Conservation (phyloP, 2,888 invertebrate genomes). For the Pogonocherus hispidulus region DNA sequence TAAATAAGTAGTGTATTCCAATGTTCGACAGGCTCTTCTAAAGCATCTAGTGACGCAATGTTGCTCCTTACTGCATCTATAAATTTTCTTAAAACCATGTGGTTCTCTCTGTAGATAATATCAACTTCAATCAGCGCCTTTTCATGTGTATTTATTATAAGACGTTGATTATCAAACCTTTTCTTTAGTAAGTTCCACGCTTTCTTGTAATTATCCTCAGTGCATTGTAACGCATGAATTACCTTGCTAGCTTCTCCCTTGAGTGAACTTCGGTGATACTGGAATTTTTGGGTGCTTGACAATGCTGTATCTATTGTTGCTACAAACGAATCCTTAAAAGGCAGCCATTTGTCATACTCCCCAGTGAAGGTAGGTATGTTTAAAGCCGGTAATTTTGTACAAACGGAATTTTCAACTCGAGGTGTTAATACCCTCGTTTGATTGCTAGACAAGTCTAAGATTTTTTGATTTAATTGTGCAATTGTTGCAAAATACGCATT, state of each 20-base stretch:
- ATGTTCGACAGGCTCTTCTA: background rate
- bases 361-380: too few relatives aligned
- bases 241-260: background rate
- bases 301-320: background rate
- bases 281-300: background rate
- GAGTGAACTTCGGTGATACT: background rate
- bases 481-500: background rate
- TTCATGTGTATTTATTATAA: background rate
- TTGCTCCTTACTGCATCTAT: too few relatives aligned
- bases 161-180: background rate
- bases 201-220: background rate
- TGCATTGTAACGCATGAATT: background rate
- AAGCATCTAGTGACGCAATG: background rate
- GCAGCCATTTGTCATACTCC: background rate
- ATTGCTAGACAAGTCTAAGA: background rate
- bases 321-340: background rate
- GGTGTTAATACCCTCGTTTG: background rate
- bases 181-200: too few relatives aligned
- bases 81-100: background rate
- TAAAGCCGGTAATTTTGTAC: background rate
- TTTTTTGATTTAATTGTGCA: background rate
- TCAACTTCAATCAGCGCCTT: background rate
- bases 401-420: background rate
- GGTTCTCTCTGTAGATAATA: background rate
- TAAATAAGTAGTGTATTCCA: background rate